Percentiles rank a stretch among this genome's conserved stretches.
Evolutionary conservation across 2,113 vertebrate species (phyloP).

Genomic region (Turnix velox): DNA sequence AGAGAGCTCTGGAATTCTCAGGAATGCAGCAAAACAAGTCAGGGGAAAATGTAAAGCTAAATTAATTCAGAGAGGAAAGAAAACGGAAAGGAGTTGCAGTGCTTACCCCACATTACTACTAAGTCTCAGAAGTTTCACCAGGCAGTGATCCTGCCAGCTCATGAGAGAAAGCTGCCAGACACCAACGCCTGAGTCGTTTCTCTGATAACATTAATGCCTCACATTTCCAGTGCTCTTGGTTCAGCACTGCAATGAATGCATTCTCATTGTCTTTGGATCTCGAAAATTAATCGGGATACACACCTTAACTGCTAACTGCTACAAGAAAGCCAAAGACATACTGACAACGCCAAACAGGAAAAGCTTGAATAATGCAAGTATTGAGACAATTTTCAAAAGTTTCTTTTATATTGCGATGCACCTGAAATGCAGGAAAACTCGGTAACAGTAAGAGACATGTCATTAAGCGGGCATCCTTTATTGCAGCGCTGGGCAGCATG

Average conservation of each 20-base stretch:
- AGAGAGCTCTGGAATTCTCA: not conserved
- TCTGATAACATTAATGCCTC: not conserved
- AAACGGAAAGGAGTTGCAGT: not conserved
- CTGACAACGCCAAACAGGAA: not conserved
- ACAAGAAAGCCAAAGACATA: not conserved
- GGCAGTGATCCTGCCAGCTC: not conserved
- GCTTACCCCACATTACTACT: not conserved
- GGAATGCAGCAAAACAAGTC: slow-evolving; percentile 36
- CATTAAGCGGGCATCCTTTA: too few species aligned
- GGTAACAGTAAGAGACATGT: too few species aligned
- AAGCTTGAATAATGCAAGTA: not conserved
- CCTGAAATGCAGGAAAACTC: too few species aligned
- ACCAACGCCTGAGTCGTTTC: not conserved
- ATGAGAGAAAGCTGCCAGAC: not conserved
- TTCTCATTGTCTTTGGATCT: not conserved
- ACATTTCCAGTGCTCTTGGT: not conserved
- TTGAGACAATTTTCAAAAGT: not conserved
- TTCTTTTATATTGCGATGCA: too few species aligned
- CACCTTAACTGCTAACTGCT: not conserved
- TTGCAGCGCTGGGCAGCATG: too few species aligned
- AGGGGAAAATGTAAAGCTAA: slow-evolving; percentile 7
- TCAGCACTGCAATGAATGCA: not conserved
- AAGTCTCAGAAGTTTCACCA: not conserved
- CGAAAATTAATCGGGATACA: not conserved
- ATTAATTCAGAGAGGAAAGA: not conserved